Base-by-base conservation (phyloP, 2,113 vertebrate genomes). In the Nannobrachium achirus region DNA sequence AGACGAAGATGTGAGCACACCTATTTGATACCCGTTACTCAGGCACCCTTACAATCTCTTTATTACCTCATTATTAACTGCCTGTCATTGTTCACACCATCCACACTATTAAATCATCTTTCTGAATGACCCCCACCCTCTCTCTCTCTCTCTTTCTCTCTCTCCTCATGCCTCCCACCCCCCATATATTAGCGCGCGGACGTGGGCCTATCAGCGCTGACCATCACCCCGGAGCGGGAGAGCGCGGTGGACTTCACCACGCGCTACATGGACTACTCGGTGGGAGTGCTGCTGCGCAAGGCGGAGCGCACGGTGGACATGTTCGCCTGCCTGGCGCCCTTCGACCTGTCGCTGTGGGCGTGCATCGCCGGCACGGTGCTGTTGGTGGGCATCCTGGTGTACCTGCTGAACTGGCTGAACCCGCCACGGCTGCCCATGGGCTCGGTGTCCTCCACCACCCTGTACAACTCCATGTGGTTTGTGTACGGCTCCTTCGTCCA, bases 401-500 rank as follows among this genome's bases (percentile, higher is more conserved):
- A 99, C 88, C 93, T 99, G 76, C 91, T 99, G 66, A 99, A 99
- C 86, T 98, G 97, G 98, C 93, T 98, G 68, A 99, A 98, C 84
- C 98, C 97, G 0, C 98, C 97, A 0, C 94, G 98, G 10, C 93
- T 98, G 46, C 98, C 97, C 79, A 98, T 99, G 98, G 97, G 96
- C 72, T 96, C 96, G 0, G 94, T 99, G 90, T 97, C 96, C 1
- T 97, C 97, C 4, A 99, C 96, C 14, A 99, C 97, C 0, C 95
- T 99, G 67, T 98, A 98, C 90, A 98, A 98, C 83, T 99, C 98
- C 89, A 98, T 99, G 97, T 99, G 98, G 98, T 97, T 99, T 58
- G 98, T 99, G 67, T 99, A 99, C 0, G 98, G 98, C 80, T 99
- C 98, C 67, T 98, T 99, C 70, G 96, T 99, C 33, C 98, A 99